Evolutionary conservation across 2,113 vertebrate genomes (phyloP), one percentile per base, ranked within the genome.

Genomic region (Myotis yumanensis): DNA sequence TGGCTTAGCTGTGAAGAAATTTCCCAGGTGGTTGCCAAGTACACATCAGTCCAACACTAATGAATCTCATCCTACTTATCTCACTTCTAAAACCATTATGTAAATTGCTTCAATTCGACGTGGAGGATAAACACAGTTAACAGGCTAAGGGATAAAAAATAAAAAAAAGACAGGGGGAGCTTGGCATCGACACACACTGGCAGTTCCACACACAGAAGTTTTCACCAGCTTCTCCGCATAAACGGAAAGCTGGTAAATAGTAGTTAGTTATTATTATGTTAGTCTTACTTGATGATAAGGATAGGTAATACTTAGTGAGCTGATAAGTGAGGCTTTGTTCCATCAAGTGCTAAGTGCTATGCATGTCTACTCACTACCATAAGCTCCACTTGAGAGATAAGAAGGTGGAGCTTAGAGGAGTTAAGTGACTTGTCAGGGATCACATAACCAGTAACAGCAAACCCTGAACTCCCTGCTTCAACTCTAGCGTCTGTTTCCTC

Each of bases 21-120:
- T 89, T 93, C 96, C 95, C 94, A 51, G 51, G 71, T 68, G 92
- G 69, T 83, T 96, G 48, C 71, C 66, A 95, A 40, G 46, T 84
- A 89, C 83, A 96, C 95, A 94, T 96, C 83, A 91, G 86, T 51
- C 62, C 59, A 77, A 62, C 71, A 73, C 89, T 96, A 97, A 97
- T 97, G 95, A 97, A 97, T 95, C 66, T 88, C 86, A 87, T 90
- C 84, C 95, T 89, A 68, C 96, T 96, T 96, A 94, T 76, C 89
- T 96, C 89, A 84, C 91, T 97, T 97, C 90, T 96, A 89, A 96
- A 96, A 91, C 80, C 40, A 94, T 93, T 95, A 81, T 72, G 97
- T 91, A 93, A 96, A 95, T 93, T 94, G 80, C 51, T 81, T 97
- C 80, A 93, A 91, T 95, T 95, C 48, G 57, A 14, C 64, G 59